Conservation (phyloP, 2,888 invertebrate species). For the Cephus pygmeus region DNA sequence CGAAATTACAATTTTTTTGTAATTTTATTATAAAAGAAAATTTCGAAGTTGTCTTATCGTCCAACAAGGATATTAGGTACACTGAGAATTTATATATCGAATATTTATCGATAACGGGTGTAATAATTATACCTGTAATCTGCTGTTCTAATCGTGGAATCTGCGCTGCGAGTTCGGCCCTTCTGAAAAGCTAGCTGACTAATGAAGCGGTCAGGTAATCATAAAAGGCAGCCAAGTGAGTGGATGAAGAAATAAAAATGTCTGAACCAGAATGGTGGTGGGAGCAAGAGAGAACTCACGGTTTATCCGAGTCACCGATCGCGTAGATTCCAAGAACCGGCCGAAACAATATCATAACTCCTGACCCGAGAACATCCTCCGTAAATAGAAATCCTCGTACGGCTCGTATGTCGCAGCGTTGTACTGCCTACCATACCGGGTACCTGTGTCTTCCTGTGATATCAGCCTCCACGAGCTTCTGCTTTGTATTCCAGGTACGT, state of each 20-base stretch:
- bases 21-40: background rate
- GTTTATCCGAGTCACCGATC: slow-evolving; percentile 65
- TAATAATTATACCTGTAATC: slow-evolving; percentile 21
- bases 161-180: slow-evolving; percentile 16
- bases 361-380: slow-evolving; percentile 56
- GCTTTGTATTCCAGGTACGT: slow-evolving; percentile 31
- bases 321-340: slow-evolving; percentile 63
- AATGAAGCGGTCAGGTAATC: slow-evolving; percentile 44
- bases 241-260: slow-evolving; percentile 61
- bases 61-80: background rate
- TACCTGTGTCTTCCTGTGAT: background rate
- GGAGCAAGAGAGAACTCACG: slow-evolving; percentile 30
- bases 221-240: slow-evolving; percentile 48
- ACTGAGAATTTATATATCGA: background rate
- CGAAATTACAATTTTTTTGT: background rate
- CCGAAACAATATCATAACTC: slow-evolving; percentile 66
- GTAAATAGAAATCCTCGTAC: slow-evolving; percentile 58
- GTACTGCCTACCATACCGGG: background rate
- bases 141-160: slow-evolving; percentile 19
- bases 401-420: slow-evolving; percentile 5
- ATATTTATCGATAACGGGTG: slow-evolving; percentile 21
- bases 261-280: slow-evolving; percentile 30
- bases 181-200: slow-evolving; percentile 30
- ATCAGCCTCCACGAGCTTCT: slow-evolving; percentile 13
- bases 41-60: background rate